Base-by-base conservation (phyloP, 2,888 invertebrate genomes). In the Tanytarsus gracilentus region DNA sequence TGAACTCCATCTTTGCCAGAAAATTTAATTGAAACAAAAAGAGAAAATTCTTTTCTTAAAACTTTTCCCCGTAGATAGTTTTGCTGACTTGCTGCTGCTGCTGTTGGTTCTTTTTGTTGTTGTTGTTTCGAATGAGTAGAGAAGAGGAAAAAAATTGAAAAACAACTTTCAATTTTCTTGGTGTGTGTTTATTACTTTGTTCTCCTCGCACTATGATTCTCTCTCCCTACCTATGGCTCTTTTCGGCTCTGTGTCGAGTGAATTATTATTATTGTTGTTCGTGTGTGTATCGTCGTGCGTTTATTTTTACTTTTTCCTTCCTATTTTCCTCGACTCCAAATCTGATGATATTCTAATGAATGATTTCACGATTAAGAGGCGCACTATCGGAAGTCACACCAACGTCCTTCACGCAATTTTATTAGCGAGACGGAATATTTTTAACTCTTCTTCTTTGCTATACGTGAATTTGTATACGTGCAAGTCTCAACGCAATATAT, bases 131-230 rank as follows among this genome's bases (percentile, higher is more conserved):
- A 6, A 23, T 44, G 44, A 23, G n/a, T 16, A 11, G 4, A 44
- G 16, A n/a, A n/a, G n/a, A n/a, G n/a, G n/a, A n/a, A n/a, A n/a
- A n/a, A n/a, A n/a, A n/a, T n/a, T n/a, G n/a, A n/a, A 40, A 56
- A 40, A 40, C 55, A 56, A 56, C 55, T 56, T 40, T 40, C 40
- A 36, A 21, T 56, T 53, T 50, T 30, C 11, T n/a, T 5, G 33
- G 44, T 44, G 21, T 44, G 21, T 18, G 44, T 44, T 44, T 44
- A 23, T 23, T 44, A 6, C 18, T 44, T 44, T 23, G 18, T 44
- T 23, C 23, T 44, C 11, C 23, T 21, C 23, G 18, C 11, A 11
- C 11, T 44, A 9, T 44, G 18, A 7, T 18, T 6, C 21, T 16
- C 44, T 44, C 44, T 44, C n/a, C 21, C 16, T 44, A 44, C 44